Conservation (phyloP, 2,888 invertebrate species). For the Reticulitermes lucifugus region DNA sequence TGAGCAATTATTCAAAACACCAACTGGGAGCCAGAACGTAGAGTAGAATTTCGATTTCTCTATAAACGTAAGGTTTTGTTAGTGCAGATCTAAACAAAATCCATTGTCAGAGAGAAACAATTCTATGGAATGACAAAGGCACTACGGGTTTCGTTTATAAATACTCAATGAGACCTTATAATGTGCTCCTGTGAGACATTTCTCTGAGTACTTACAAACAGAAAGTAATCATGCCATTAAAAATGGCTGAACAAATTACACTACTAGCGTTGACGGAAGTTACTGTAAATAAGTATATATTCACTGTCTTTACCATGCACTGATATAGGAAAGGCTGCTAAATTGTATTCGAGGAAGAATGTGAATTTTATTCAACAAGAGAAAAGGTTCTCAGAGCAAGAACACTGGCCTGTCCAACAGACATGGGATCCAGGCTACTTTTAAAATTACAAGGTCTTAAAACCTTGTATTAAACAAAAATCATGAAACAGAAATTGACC, state of each 20-base stretch:
- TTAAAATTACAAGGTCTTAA: too few species aligned
- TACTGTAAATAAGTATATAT: neutral
- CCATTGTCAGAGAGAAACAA: neutral
- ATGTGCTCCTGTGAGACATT: neutral
- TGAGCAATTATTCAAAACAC: neutral
- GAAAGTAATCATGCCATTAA: neutral
- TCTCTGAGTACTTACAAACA: neutral
- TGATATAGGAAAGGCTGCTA: neutral
- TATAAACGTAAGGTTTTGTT: neutral
- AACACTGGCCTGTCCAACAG: neutral
- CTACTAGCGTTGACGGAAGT: neutral
- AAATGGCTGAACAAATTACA: neutral
- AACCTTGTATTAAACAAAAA: too few species aligned
- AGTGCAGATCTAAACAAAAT: neutral
- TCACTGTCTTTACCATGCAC: neutral
- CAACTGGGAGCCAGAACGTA: constrained; percentile 25
- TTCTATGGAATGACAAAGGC: neutral
- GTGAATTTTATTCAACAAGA: neutral
- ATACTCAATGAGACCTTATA: neutral
- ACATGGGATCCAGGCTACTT: too few species aligned
- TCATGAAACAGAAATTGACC: too few species aligned
- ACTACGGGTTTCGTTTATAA: neutral
- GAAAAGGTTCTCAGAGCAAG: neutral
- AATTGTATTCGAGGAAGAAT: neutral
- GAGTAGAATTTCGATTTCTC: neutral